Percentiles rank a stretch among this genome's conserved stretches.
phyloP scores from a whole-genome alignment of 1,140 invertebrate genomes.

The Neodiprion pinetum region DNA sequence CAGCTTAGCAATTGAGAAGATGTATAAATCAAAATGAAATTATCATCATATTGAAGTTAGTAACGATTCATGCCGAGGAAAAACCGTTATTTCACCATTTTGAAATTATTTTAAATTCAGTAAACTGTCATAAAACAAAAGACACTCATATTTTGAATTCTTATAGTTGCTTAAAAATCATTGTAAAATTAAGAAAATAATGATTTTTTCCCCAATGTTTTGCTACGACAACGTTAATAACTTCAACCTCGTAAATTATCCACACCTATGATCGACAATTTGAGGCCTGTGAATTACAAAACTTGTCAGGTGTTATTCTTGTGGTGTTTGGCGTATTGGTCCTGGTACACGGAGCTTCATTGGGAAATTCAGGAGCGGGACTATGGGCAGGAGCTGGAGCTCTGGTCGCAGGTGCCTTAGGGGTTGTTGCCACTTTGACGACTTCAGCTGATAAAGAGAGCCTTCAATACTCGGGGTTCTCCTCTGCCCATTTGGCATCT shows the following conservation, averaged over 20 bases:
- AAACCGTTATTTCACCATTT: too few species aligned
- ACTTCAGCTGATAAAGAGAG: conserved; percentile 39
- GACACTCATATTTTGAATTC: too few species aligned
- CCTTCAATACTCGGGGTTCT: conserved; percentile 45
- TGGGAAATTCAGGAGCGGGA: conserved; percentile 59
- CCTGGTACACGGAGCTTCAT: conserved; percentile 57
- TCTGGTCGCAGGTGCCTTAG: conserved; percentile 53
- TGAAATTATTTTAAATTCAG: too few species aligned
- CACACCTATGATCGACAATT: conserved; percentile 25
- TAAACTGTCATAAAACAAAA: too few species aligned
- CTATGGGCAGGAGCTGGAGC: conserved; percentile 63
- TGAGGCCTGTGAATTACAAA: conserved; percentile 19
- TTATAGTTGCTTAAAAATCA: too few species aligned
- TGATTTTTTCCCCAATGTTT: too few species aligned
- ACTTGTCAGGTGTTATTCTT: conserved; percentile 53
- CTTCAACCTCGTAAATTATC: background rate
- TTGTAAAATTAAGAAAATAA: too few species aligned
- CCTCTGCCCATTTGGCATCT: conserved; percentile 54
- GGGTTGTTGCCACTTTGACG: conserved; percentile 53
- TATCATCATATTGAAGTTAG: too few species aligned
- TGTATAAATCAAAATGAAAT: too few species aligned
- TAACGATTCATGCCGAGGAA: too few species aligned
- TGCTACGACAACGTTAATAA: too few species aligned
- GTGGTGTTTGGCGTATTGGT: conserved; percentile 60
- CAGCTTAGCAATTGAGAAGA: too few species aligned